Percentiles rank a stretch among this genome's conserved stretches.
These are phyloP conservation scores for Trichopria drosophilae DNA, from an alignment of 2,888 invertebrate genomes.

Conservation along the genomic window DNA sequence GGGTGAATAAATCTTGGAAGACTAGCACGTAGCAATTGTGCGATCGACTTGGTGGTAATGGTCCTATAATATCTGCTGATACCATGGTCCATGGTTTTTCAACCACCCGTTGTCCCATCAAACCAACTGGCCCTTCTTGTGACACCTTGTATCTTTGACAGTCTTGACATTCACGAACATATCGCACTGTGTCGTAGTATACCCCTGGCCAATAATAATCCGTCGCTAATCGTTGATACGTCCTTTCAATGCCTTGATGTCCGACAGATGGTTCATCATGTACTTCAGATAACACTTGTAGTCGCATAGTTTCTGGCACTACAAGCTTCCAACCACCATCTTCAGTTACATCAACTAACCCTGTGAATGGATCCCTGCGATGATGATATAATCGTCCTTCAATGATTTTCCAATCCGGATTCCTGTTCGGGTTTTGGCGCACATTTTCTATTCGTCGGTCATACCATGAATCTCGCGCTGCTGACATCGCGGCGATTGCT, in stretches of 20 bases:
- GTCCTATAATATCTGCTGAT: slow-evolving; percentile 31
- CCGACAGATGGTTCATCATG: slow-evolving; percentile 30
- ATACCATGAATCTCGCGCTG: slow-evolving; percentile 28
- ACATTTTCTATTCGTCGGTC: slow-evolving; percentile 8
- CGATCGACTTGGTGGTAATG: slow-evolving; percentile 25
- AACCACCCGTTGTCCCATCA: slow-evolving; percentile 6
- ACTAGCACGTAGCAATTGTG: slow-evolving; percentile 32
- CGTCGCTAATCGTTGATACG: slow-evolving; percentile 18
- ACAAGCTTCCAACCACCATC: slow-evolving; percentile 28
- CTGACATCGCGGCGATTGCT: too few species aligned
- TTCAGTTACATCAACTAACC: background rate
- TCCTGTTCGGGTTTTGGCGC: background rate
- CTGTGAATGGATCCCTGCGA: background rate
- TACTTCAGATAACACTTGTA: slow-evolving; percentile 4
- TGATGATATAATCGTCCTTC: slow-evolving; percentile 8
- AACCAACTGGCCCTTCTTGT: slow-evolving; percentile 2
- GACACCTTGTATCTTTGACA: slow-evolving; percentile 29
- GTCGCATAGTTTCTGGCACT: background rate
- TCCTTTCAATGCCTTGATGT: slow-evolving; percentile 34
- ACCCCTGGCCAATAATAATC: slow-evolving; percentile 37
- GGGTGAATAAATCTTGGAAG: slow-evolving; percentile 34
- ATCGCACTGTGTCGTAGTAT: slow-evolving; percentile 25
- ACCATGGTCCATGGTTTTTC: slow-evolving; percentile 31
- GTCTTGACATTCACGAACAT: slow-evolving; percentile 26
- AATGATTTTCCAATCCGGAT: slow-evolving; percentile 19